Percentiles rank a stretch among this genome's conserved stretches.
These are phyloP conservation scores for Erythrocercus mccallii DNA, from an alignment of 2,113 vertebrate genomes.

Conservation along the genomic window DNA sequence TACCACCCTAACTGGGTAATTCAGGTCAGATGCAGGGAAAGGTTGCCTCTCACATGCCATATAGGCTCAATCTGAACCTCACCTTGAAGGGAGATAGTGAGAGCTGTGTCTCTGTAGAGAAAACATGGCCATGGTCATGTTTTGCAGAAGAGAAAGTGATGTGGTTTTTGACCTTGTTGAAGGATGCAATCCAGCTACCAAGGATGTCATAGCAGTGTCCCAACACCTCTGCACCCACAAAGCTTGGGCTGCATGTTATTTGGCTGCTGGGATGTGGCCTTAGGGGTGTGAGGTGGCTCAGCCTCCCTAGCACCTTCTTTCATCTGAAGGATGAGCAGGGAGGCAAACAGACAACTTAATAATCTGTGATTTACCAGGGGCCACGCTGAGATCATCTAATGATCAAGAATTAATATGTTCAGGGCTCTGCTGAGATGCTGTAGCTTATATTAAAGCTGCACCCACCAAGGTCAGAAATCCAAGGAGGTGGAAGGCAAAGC, in stretches of 20 bases:
- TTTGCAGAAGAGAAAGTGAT: accelerated
- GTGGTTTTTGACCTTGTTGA: not conserved
- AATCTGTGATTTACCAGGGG: not conserved
- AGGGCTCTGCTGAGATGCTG: not conserved
- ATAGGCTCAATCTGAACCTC: accelerated
- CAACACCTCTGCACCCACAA: accelerated
- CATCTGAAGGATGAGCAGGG: not conserved
- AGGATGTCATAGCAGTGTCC: not conserved
- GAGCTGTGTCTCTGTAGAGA: accelerated
- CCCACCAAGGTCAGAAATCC: not conserved
- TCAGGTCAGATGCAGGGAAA: not conserved
- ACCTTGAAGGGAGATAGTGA: not conserved
- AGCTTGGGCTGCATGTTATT: not conserved
- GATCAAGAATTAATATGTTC: not conserved
- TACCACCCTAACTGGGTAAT: not conserved
- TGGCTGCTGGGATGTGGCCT: not conserved
- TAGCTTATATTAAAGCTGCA: not conserved
- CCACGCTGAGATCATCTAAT: not conserved
- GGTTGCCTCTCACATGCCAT: accelerated
- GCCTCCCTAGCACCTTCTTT: not conserved
- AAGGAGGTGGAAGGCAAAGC: not conserved
- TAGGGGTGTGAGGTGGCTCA: not conserved
- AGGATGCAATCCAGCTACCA: not conserved
- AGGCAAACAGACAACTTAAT: not conserved
- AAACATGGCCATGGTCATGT: not conserved